Evolutionary conservation across 1,140 invertebrate species (phyloP), one percentile per base, ranked within the genome.

Genomic region (Oedothorax gibbosus): DNA sequence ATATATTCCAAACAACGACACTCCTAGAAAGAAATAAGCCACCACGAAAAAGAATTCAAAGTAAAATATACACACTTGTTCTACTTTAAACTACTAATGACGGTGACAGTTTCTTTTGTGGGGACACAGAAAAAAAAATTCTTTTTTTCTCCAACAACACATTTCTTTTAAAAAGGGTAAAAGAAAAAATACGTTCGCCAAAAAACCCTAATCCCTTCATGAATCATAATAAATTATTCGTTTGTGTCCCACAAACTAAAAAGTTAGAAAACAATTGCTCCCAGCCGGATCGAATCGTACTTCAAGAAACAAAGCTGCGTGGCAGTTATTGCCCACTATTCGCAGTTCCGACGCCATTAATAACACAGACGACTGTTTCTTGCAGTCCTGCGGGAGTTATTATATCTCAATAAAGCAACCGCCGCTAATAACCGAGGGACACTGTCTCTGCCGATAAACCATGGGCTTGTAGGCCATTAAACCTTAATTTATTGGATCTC

Each of bases 401-500:
- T 75, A 75, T 75, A 75, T 75, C 72, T 71, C 69, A 71, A 71
- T 71, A 71, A 71, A 71, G 69, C 18, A 60, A 71, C n/a, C 69
- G 49, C 50, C 50, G 9, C 69, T 71, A 71, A 71, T 71, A 71
- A 71, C 69, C 51, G 54, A 53, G 69, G 69, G n/a, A n/a, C 7
- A 60, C 12, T 35, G 35, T 35, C 15, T 53, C 69, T 53, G 69
- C 20, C 15, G 20, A 71, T n/a, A 18, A 71, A 53, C 69, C 69
- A 71, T 71, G 75, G 75, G n/a, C 75, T 77, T 77, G 20, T 64
- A 50, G 51, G 75, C 75, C 75, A 77, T 77, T 77, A 77, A 64
- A 56, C 21, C 35, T 60, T 77, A 77, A 77, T 77, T 77, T 77
- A 77, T 77, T 50, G 75, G 49, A 49, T 21, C 60, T 77, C 49